Evolutionary conservation across 1,140 invertebrate species (phyloP).

Genomic region (Limonius californicus): DNA sequence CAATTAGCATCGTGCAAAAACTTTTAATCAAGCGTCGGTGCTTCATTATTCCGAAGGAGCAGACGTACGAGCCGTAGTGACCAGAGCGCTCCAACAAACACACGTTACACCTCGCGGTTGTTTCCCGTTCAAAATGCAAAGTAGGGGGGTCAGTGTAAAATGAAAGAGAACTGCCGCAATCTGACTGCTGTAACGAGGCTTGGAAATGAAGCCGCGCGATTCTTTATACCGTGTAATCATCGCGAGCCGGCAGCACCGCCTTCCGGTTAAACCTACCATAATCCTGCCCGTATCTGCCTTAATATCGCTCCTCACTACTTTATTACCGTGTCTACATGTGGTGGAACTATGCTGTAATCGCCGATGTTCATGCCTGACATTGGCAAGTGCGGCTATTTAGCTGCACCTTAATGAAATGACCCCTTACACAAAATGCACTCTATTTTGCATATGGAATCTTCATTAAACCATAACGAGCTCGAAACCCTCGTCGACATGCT

Average conservation of each 20-base stretch:
- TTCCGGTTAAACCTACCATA: background rate
- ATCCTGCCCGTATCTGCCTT: background rate
- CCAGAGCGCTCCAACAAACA: background rate
- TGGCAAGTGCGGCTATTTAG: background rate
- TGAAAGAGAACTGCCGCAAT: background rate
- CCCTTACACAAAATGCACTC: background rate
- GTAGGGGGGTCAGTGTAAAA: background rate
- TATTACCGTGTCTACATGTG: background rate
- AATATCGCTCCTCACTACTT: background rate
- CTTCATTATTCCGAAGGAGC: background rate
- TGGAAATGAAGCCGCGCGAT: background rate
- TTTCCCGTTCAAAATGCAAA: background rate
- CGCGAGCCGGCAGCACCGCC: background rate
- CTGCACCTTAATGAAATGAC: background rate
- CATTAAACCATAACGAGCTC: background rate
- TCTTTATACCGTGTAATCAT: constrained; percentile 1
- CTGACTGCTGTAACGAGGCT: background rate
- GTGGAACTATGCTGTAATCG: background rate
- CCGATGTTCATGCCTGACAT: background rate
- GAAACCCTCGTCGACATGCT: background rate
- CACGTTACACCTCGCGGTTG: background rate
- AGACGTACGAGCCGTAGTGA: background rate
- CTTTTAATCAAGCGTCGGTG: background rate
- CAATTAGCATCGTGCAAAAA: background rate
- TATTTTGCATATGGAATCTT: background rate